phyloP scores from a whole-genome alignment of 2,888 invertebrate species.

The Volucella zonaria region DNA sequence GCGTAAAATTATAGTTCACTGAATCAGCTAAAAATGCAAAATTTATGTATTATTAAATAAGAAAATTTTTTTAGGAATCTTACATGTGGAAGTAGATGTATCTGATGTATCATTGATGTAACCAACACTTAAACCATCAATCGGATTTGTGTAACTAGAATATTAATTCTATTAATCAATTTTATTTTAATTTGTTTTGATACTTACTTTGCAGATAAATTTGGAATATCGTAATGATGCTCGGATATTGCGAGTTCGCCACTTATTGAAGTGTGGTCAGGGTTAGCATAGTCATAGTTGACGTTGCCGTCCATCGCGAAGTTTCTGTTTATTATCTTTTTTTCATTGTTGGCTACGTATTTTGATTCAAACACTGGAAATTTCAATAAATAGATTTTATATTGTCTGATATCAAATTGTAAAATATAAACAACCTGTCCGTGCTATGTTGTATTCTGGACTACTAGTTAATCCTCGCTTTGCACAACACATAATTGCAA shows the following conservation, averaged over 20 bases:
- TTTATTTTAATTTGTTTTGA: not conserved
- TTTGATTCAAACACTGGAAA: constrained; percentile 92
- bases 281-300: constrained; percentile 92
- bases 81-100: constrained; percentile 83
- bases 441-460: constrained; percentile 82
- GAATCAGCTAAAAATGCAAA: constrained; percentile 86
- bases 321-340: constrained; percentile 87
- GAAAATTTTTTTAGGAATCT: constrained; percentile 75
- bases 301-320: constrained; percentile 85
- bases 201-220: constrained; percentile 87
- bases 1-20: constrained; percentile 89
- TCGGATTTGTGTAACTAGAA: constrained; percentile 81
- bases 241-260: constrained; percentile 86
- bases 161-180: not conserved
- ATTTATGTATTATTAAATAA: not conserved
- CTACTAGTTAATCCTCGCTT: constrained; percentile 80
- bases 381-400: not conserved
- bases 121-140: constrained; percentile 81
- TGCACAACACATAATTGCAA: constrained; percentile 81
- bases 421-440: constrained; percentile 79
- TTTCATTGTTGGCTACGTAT: constrained; percentile 93
- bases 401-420: not conserved
- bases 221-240: constrained; percentile 95
- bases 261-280: constrained; percentile 80
- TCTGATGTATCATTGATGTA: constrained; percentile 81